Evolutionary conservation across 2,888 invertebrate genomes (phyloP), one percentile per base, ranked within the genome.

Genomic region (Drosophila melanosoma): DNA sequence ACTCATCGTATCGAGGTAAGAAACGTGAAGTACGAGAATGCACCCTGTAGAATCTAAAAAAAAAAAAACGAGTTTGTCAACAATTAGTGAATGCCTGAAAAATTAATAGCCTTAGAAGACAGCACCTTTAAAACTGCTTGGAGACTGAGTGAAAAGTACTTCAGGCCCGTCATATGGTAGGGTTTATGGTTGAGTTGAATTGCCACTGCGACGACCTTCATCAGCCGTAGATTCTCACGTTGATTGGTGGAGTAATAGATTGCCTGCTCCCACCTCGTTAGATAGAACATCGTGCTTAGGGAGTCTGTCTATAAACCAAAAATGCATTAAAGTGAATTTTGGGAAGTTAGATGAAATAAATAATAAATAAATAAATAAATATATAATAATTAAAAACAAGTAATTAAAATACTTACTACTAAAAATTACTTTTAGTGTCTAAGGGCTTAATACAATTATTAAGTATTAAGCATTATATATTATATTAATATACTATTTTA

Each of bases 1-100:
- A 29, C 20, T 77, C 66, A 81, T 33, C 87, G 91, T 53, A 91
- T 79, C 10, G 92, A 88, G n/a, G 83, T 90, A 29, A 91, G 79
- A 61, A 85, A 91, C 1, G 91, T 91, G 45, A 92, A 92, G 64
- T 92, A 91, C 2, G 91, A 91, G 60, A 81, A 89, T 35, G 91
- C 90, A 12, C 86, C 91, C 70, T 86, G 89, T 23, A 91, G 66
- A 51, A 91, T 84, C 91, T 91, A 32, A 1, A 62, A 69, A 40
- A 62, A 61, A 15, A 29, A 40, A 62, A 61, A 15, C 26, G 38
- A 36, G 5, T 57, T 57, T 3, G 40, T 20, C 10, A 8, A 12
- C 1, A 20, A 7, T 59, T 29, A 64, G 4, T 23, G 1, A 1
- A 6, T 15, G 26, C 3, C 8, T 12, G 45, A 20, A 35, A 10